phyloP scores from a whole-genome alignment of 2,797 vertebrate genomes.

The Leptatherina wallacei region DNA sequence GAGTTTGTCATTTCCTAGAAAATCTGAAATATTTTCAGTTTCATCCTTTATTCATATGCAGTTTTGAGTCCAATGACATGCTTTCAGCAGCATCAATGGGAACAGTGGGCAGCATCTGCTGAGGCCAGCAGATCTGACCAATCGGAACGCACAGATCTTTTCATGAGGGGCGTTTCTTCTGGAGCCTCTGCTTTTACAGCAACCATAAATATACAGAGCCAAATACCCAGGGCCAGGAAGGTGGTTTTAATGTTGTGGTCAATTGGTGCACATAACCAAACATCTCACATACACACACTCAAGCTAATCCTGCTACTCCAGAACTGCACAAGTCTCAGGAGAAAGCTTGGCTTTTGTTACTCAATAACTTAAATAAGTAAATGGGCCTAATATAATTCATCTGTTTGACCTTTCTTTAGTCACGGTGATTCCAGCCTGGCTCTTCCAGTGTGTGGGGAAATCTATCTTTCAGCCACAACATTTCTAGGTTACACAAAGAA shows the following conservation, averaged over 20 bases:
- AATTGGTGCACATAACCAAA: no score
- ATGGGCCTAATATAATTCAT: not conserved
- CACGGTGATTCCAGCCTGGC: not conserved
- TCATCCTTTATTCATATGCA: not conserved
- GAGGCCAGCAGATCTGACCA: no score
- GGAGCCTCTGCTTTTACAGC: no score
- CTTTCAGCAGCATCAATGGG: not conserved
- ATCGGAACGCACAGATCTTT: no score
- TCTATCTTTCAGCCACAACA: not conserved
- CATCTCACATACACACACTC: no score
- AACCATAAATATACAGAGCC: no score
- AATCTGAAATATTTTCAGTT: not conserved
- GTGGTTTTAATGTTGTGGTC: no score
- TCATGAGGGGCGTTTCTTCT: no score
- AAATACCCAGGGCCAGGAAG: no score
- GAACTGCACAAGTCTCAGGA: not conserved
- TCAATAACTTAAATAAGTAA: not conserved
- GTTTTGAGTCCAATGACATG: not conserved
- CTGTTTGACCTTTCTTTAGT: not conserved
- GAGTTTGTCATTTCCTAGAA: not conserved
- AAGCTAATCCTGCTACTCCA: not conserved
- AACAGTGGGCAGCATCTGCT: no score
- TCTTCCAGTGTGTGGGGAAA: not conserved
- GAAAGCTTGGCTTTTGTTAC: no score
- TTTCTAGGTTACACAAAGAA: constrained; percentile 14